A percentile compares a stretch with the other conserved stretches of the same genome.
Evolutionary conservation across 2,888 invertebrate species (phyloP).

Genomic region (Rhagonycha lutea): DNA sequence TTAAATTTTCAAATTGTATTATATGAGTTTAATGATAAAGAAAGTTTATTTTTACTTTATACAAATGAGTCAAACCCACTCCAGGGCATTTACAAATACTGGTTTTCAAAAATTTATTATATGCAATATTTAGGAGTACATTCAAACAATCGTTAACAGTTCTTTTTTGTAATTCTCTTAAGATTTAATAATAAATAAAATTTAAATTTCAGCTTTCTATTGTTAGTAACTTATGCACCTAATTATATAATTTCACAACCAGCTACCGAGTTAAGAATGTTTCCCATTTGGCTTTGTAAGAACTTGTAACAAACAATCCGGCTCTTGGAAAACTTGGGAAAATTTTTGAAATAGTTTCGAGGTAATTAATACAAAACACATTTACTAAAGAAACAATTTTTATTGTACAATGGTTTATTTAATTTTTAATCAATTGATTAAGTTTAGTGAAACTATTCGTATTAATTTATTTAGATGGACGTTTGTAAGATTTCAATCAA

Average conservation of each 20-base stretch:
- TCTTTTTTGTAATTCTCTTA: not conserved
- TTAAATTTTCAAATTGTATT: not conserved
- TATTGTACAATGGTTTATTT: not conserved
- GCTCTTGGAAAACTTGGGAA: not conserved
- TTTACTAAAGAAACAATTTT: not conserved
- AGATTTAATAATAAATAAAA: not conserved
- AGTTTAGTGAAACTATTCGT: too few species aligned
- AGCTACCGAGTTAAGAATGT: not conserved
- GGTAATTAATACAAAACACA: not conserved
- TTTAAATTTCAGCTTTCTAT: not conserved
- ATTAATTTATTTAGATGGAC: too few species aligned
- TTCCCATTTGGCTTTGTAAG: not conserved
- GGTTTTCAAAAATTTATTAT: not conserved
- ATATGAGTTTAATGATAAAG: not conserved
- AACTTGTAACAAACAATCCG: not conserved
- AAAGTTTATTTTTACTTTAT: not conserved
- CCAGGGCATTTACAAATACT: not conserved
- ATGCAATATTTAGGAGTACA: not conserved
- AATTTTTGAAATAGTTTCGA: not conserved
- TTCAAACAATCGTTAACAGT: not conserved
- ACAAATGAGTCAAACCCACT: not conserved
- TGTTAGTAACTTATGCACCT: not conserved
- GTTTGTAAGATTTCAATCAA: too few species aligned
- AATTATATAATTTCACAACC: not conserved
- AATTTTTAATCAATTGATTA: not conserved